A percentile compares a stretch with the other conserved stretches of the same genome.
phyloP scores from a whole-genome alignment of 2,113 vertebrate species.

The Pan troglodytes region NHGRI_mPanTro3-v2.1_pri NC_072415.2:41469001-41469500 shows the following conservation, averaged over 20 bases:
- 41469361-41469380: neutral
- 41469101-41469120: neutral
- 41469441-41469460: neutral
- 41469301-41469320: neutral
- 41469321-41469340: neutral
- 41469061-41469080: neutral
- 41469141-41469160: neutral
- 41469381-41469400: neutral
- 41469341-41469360: neutral
- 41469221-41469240: neutral
- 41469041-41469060: conserved; percentile 12
- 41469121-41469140: neutral
- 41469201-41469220: neutral
- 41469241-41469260: neutral
- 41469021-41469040: conserved; percentile 20
- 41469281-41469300: neutral
- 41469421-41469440: neutral
- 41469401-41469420: neutral
- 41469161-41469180: neutral
- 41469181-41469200: neutral
- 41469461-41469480: neutral
- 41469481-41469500: neutral
- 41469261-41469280: neutral
- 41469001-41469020: neutral
- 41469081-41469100: conserved; percentile 5